phyloP scores from a whole-genome alignment of 1,140 invertebrate species.

The Sycophaga agraensis region DNA sequence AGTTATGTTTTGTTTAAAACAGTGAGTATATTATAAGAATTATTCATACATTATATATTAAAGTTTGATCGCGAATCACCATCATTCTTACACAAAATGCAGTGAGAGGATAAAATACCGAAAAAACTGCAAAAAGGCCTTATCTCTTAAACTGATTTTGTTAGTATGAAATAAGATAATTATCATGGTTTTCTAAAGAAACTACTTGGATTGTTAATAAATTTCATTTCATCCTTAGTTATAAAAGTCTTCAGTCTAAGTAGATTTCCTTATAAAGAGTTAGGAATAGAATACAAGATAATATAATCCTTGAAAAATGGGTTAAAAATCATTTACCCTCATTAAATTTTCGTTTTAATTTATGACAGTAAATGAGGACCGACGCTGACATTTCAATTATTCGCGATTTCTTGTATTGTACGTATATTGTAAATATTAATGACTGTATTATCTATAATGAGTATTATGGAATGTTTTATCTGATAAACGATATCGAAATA shows the following conservation, averaged over 20 bases:
- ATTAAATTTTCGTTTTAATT: background rate
- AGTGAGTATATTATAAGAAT: no score
- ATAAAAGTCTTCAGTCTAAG: background rate
- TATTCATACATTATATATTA: no score
- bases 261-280: background rate
- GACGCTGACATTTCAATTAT: conserved; percentile 15
- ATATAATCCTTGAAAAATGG: background rate
- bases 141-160: no score
- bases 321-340: background rate
- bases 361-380: background rate
- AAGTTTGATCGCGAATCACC: no score
- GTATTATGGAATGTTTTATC: conserved; percentile 12
- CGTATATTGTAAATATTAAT: conserved; percentile 14
- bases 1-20: no score
- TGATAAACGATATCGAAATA: conserved; percentile 1
- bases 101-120: no score
- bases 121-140: no score
- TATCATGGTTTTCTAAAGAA: no score
- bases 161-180: no score
- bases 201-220: no score
- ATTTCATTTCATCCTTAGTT: no score
- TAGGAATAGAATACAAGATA: background rate
- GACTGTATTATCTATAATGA: conserved; percentile 1
- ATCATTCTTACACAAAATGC: no score
- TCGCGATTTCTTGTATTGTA: background rate